Evolutionary conservation across 2,888 invertebrate genomes (phyloP), one percentile per base, ranked within the genome.

Genomic region (Synanthedon myopaeformis): DNA sequence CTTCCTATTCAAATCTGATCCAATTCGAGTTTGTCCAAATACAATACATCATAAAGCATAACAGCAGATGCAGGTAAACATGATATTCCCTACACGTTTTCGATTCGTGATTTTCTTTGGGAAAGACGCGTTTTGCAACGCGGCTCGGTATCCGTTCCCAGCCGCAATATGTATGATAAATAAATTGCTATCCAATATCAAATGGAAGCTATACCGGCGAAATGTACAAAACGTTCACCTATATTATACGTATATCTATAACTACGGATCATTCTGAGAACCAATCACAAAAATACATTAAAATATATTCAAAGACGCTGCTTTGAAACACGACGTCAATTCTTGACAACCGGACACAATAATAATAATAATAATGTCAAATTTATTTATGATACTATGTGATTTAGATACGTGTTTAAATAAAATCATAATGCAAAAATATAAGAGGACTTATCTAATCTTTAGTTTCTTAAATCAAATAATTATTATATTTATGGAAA

Each of bases 151-250:
- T 72, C 74, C 76, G 66, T 68, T 73, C 72, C 69, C 65, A 67
- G 68, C 75, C 80, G 77, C 85, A 84, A 86, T 86, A 87, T 84
- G 81, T 87, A 87, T 87, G 86, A 86, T 87, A 87, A 87, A 87
- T 86, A 87, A 87, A 87, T 87, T 84, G 86, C 81, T 83, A 86
- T 86, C 85, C 86, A 85, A 87, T 87, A 87, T 85, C 76, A 85
- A 85, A 86, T 82, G 81, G 82, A 76, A 79, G 72, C 82, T 75
- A 81, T 81, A 77, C 78, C 78, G 73, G 74, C 79, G 80, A 82
- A 83, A 79, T 83, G 84, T 83, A 84, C 82, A 82, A 74, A 81
- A 72, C 79, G 74, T 76, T 80, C 76, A 76, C 79, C 81, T 74
- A 45, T 45, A 45, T 45, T 45, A n/a, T 42, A 14, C n/a, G 8